Evolutionary conservation across 2,888 invertebrate genomes (phyloP).

Genomic region (Agrypnus murinus): DNA sequence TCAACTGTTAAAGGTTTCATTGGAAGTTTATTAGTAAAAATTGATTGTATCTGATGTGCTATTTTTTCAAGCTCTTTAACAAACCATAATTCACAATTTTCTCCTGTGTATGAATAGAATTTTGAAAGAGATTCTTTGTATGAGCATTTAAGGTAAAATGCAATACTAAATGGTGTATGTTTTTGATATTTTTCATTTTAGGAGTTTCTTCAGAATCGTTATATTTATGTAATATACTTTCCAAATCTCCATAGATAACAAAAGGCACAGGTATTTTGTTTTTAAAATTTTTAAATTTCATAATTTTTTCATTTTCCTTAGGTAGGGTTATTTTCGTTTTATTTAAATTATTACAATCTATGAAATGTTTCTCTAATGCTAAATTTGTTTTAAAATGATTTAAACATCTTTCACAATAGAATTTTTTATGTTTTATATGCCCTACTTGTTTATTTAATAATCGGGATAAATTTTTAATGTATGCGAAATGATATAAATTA

Average conservation of each 20-base stretch:
- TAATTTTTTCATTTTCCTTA: conserved; percentile 31
- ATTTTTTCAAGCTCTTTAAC: conserved; percentile 14
- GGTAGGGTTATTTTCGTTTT: conserved; percentile 37
- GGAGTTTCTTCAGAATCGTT: conserved; percentile 14
- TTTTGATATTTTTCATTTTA: conserved; percentile 18
- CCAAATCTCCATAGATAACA: conserved; percentile 42
- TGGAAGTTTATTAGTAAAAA: background rate
- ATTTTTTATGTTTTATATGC: conserved; percentile 24
- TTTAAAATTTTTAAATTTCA: conserved; percentile 39
- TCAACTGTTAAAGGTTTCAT: background rate
- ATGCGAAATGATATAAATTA: conserved; percentile 40
- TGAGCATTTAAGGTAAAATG: background rate
- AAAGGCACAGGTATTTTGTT: conserved; percentile 38
- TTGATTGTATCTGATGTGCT: background rate
- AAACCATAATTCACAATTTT: conserved; percentile 9
- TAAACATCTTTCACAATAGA: conserved; percentile 41
- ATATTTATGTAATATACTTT: conserved; percentile 36
- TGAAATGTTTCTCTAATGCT: conserved; percentile 28
- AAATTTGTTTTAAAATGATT: conserved; percentile 30
- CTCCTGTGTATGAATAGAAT: background rate
- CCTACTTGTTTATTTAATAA: conserved; percentile 36
- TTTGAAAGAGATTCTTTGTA: background rate
- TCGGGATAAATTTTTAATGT: too few species aligned
- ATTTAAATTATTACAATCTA: conserved; percentile 30
- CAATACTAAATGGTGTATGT: conserved; percentile 9